Conservation (phyloP, 2,888 invertebrate species). For the Polyploca ridens region DNA sequence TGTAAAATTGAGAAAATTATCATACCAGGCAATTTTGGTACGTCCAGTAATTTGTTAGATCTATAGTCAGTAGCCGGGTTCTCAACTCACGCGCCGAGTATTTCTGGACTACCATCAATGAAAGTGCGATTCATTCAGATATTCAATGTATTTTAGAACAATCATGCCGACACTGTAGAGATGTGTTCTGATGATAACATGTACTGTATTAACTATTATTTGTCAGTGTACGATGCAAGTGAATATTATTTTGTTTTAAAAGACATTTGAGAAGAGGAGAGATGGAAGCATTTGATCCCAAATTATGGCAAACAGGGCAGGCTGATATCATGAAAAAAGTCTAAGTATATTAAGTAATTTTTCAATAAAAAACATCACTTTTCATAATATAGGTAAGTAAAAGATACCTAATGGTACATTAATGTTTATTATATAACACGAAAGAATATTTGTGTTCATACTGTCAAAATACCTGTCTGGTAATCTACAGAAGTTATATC, state of each 20-base stretch:
- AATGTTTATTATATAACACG: too few species aligned
- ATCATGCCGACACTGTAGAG: constrained; percentile 32
- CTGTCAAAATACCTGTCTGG: too few species aligned
- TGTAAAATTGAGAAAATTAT: too few species aligned
- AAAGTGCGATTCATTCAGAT: constrained; percentile 71
- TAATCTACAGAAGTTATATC: too few species aligned
- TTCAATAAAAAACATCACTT: too few species aligned
- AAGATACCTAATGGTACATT: too few species aligned
- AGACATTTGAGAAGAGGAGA: not conserved
- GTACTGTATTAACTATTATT: not conserved
- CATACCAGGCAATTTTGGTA: too few species aligned
- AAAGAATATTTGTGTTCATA: too few species aligned
- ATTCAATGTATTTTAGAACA: constrained; percentile 45
- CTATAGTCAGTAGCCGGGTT: constrained; percentile 48
- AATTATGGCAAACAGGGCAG: too few species aligned
- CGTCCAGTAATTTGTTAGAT: constrained; percentile 34
- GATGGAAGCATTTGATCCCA: not conserved
- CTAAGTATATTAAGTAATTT: too few species aligned
- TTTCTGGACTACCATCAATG: constrained; percentile 76
- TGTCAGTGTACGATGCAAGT: not conserved
- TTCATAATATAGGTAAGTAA: too few species aligned
- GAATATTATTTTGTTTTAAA: not conserved
- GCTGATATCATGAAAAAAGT: too few species aligned
- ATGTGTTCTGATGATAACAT: constrained; percentile 6
- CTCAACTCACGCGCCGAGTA: constrained; percentile 58